Evolutionary conservation across 2,888 invertebrate genomes (phyloP), one percentile per base, ranked within the genome.

Genomic region (Eumerus sabulonum): DNA sequence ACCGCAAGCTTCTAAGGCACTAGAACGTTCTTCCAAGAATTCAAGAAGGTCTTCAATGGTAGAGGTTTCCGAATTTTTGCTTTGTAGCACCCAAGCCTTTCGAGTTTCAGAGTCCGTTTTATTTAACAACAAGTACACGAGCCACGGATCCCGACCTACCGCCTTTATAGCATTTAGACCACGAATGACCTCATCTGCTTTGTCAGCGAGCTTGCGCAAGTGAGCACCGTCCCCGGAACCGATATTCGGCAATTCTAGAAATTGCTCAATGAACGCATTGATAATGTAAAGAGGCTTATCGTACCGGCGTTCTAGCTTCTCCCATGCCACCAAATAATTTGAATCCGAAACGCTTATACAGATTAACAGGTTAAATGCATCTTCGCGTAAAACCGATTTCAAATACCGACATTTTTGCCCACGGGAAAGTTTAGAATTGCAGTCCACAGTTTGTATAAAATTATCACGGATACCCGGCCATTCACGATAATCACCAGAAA

Each of bases 391-490:
- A 4, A 54, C 40, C 42, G 54, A 54, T 42, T 54, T 54, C 18
- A 13, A 9, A 11, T 54, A 51, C 14, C 36, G 53, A 40, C 12
- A 53, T 17, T 53, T 53, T 40, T 53, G 53, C 5, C 38, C 40
- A 53, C 53, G 17, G 38, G 18, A 53, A 44, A 56, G 44, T 11
- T 56, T 44, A 27, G 11, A 1, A 27, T 27, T 54, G 40, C 42
- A 19, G 56, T 56, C 19, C 56, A 56, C 56, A 11, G 40, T 45
- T 51, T 45, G 18, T 11, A 54, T 1, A 5, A 64, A 64, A 13
- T 45, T 13, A 47, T 63, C 63, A 9, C 53, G 51, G 27, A 63
- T 51, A 36, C 63, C 42, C 1, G 62, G 50, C 62, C 50, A 62
- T 18, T 62, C 51, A 11, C 42, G 48, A 42, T 50, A 62, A 18